Base-by-base conservation (phyloP, 2,888 invertebrate genomes). In the Phymatocera aterrima region DNA sequence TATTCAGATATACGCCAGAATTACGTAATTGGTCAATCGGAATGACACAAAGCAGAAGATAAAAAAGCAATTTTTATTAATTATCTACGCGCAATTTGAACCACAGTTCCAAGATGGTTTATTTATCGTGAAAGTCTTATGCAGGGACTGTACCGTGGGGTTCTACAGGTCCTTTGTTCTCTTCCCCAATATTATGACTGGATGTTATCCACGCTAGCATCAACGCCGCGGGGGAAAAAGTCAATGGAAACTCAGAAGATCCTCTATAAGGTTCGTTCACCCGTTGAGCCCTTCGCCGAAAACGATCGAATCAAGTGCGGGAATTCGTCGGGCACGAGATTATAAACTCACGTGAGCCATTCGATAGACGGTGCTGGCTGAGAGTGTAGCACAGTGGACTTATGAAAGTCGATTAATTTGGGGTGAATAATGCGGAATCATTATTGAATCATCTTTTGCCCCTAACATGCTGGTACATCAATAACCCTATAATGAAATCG, bases 191-290 rank as follows among this genome's bases (percentile, higher is more conserved):
- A 31, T 60, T 60, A 60, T 60, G 60, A 60, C 60, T 60, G 60
- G 31, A 60, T 60, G 34, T 60, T 60, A 60, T 60, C 60, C n/a
- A 60, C 15, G 28, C 31, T 28, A 60, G 60, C 60, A 60, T 60
- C 60, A 60, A 31, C 15, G 60, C 34, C 60, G 28, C 10, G 1
- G 34, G n/a, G 60, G 28, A 60, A 60, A 57, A 57, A 57, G 57
- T 57, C 24, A 24, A 24, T 28, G 57, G 24, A 57, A 57, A 24
- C 8, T 24, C 21, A 57, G 57, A 10, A 57, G 34, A 60, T 1
- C 12, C 8, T n/a, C n/a, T n/a, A 12, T 2, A 61, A 18, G 34
- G 15, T 61, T n/a, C 34, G 34, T 61, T 34, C 34, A 34, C 34
- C 61, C 34, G 61, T 31, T 31, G 4, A 61, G n/a, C 31, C 34